Evolutionary conservation across 2,113 vertebrate species (phyloP).

Genomic region (Xenus cinereus): DNA sequence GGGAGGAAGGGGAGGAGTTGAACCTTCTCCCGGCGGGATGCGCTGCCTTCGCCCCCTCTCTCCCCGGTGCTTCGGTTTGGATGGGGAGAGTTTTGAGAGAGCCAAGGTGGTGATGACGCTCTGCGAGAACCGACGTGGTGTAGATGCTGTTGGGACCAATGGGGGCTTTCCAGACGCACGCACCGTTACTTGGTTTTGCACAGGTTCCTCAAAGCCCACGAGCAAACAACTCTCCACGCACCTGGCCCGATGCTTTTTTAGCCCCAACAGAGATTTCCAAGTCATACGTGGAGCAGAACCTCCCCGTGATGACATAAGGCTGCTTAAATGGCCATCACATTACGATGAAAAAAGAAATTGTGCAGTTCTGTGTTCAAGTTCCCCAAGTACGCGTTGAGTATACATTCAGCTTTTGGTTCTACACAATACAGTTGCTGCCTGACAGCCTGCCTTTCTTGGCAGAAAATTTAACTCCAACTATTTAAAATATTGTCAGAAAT

Average conservation of each 20-base stretch:
- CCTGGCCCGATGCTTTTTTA: slow-evolving; percentile 56
- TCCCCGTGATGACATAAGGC: slow-evolving; percentile 44
- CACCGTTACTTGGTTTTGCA: neutral
- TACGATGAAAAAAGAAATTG: slow-evolving; percentile 42
- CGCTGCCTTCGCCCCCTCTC: neutral
- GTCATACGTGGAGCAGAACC: slow-evolving; percentile 35
- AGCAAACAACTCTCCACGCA: slow-evolving; percentile 37
- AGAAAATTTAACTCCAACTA: slow-evolving; percentile 28
- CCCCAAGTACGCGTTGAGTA: slow-evolving; percentile 22
- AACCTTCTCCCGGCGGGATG: neutral
- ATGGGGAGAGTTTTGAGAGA: neutral
- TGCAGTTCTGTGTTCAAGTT: neutral
- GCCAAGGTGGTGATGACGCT: neutral
- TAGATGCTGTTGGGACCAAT: neutral
- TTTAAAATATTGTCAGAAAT: slow-evolving; percentile 64
- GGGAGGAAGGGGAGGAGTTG: slow-evolving; percentile 2
- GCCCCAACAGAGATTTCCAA: slow-evolving; percentile 34
- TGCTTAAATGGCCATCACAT: slow-evolving; percentile 63
- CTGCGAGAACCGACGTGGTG: neutral
- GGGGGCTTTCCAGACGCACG: neutral
- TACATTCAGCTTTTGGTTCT: neutral
- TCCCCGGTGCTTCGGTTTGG: neutral
- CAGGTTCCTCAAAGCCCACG: neutral
- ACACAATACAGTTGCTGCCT: neutral
- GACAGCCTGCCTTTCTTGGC: neutral